These are phyloP conservation scores for Drosophila helvetica DNA, from an alignment of 2,888 invertebrate species.

Conservation along the genomic window DNA sequence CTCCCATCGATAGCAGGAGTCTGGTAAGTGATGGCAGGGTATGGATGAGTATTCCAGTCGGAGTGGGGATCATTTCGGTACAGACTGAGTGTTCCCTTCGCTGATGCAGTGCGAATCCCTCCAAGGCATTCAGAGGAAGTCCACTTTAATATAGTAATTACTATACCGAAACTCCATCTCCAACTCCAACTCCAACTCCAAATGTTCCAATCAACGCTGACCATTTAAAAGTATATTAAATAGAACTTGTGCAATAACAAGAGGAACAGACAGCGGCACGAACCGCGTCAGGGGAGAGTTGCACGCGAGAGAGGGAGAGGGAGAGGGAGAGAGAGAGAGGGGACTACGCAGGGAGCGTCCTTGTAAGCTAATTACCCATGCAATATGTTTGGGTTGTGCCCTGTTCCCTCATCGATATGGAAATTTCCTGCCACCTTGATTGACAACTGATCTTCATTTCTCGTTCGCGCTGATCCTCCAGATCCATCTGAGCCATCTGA, in stretches of 20 bases:
- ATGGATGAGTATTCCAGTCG: too few relatives aligned
- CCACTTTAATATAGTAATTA: neutral
- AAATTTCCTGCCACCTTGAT: slow-evolving; percentile 59
- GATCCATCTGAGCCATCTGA: slow-evolving; percentile 59
- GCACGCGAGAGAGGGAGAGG: neutral
- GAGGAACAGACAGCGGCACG: neutral
- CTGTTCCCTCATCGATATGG: slow-evolving; percentile 53
- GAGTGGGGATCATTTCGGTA: too few relatives aligned
- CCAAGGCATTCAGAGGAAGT: neutral
- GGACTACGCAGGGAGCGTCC: slow-evolving; percentile 11
- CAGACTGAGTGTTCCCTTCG: too few relatives aligned
- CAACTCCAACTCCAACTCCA: too few relatives aligned
- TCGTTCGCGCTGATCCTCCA: slow-evolving; percentile 1
- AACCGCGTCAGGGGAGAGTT: neutral
- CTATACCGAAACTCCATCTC: too few relatives aligned
- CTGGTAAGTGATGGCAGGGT: too few relatives aligned
- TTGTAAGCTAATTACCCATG: slow-evolving; percentile 66
- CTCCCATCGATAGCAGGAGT: too few relatives aligned
- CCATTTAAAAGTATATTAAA: slow-evolving; percentile 57
- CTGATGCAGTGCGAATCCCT: too few relatives aligned
- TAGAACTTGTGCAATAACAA: slow-evolving; percentile 42
- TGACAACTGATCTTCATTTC: slow-evolving; percentile 72
- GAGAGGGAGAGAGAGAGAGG: slow-evolving; percentile 17
- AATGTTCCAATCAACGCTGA: slow-evolving; percentile 14
- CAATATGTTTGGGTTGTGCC: slow-evolving; percentile 35